Evolutionary conservation across 2,888 invertebrate species (phyloP), one percentile per base, ranked within the genome.

Genomic region (Chloroclysta siterata): DNA sequence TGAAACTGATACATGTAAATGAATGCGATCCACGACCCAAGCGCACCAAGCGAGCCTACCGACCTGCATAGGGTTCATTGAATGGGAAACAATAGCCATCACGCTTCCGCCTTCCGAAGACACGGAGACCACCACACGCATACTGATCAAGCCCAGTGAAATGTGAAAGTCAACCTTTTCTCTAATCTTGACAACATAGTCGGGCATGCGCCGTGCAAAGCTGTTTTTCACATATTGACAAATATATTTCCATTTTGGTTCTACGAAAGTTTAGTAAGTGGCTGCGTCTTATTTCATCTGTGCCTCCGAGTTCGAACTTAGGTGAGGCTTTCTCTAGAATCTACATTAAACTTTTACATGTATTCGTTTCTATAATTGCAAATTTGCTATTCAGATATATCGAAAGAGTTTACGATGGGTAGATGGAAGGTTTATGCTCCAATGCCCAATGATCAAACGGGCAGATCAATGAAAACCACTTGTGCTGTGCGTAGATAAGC

Each of bases 41-140:
- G 22, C 52, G 58, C 61, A 47, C 60, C 66, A 59, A 63, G 58
- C 76, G 85, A 82, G 41, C 51, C 70, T 65, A 53, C 47, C 77
- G 86, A 83, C 88, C 88, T 72, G 83, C 76, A 87, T 83, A 88
- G 76, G 79, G 88, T 85, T 87, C 89, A 85, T 82, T 86, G 86
- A 82, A 84, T 88, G 84, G 88, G 84, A 87, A 87, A 88, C 85
- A 83, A 83, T 85, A 74, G 80, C 72, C 63, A 56, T 71, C 68
- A 73, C 79, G 79, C 85, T 88, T 89, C 88, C 88, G 87, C 80
- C 79, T 82, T 81, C 79, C 80, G 78, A 79, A 81, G 77, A 76
- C 69, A 71, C 69, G 53, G 53, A 62, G 53, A 72, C 77, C 73
- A 72, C 70, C 72, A 72, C 70, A 61, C 82, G 89, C 83, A 89